Conservation (phyloP, 1,140 invertebrate genomes). For the Psilanteris sp. region DNA sequence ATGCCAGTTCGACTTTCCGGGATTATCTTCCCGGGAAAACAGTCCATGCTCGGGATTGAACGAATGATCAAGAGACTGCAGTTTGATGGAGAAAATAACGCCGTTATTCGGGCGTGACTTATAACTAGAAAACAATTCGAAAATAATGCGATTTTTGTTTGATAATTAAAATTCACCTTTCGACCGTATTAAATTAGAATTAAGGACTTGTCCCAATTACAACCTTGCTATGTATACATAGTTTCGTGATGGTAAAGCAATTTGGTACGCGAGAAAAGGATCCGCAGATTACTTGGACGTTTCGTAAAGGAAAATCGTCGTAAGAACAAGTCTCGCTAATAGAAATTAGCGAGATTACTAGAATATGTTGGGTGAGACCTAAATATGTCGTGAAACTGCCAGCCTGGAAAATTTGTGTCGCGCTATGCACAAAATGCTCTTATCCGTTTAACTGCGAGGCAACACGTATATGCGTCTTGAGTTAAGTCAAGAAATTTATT, state of each 20-base stretch:
- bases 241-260: constrained; percentile 54
- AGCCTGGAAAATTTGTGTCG: constrained; percentile 61
- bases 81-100: too few relatives aligned
- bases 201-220: too few relatives aligned
- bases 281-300: constrained; percentile 44
- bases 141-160: too few relatives aligned
- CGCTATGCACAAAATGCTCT: constrained; percentile 50
- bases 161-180: too few relatives aligned
- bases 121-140: too few relatives aligned
- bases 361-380: constrained; percentile 64
- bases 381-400: constrained; percentile 64
- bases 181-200: too few relatives aligned
- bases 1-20: constrained; percentile 1
- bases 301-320: constrained; percentile 50
- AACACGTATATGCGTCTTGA: constrained; percentile 40
- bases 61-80: too few relatives aligned
- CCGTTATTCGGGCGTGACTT: too few relatives aligned
- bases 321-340: constrained; percentile 66
- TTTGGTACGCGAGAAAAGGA: constrained; percentile 42
- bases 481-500: constrained; percentile 55
- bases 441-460: constrained; percentile 41
- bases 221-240: constrained; percentile 36
- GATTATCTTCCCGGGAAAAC: too few relatives aligned
- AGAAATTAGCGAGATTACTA: constrained; percentile 73
- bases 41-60: too few relatives aligned